Conservation (phyloP, 2,113 vertebrate species). For the Pimephales promelas region DNA sequence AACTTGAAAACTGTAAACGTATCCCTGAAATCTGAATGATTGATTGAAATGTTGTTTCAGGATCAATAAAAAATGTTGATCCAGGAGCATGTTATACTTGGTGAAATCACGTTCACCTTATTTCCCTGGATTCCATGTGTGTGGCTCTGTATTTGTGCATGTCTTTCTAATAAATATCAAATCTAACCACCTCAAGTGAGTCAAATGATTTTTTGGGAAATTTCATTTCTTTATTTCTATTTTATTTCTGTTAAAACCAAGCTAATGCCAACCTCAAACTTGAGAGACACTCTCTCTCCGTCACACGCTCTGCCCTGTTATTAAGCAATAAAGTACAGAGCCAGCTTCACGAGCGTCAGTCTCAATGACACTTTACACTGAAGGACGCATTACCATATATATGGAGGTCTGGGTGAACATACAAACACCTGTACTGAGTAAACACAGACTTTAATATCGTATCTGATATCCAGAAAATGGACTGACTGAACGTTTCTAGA, state of each 20-base stretch:
- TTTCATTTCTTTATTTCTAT: too few relatives aligned
- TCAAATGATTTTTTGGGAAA: not conserved
- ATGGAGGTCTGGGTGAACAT: conserved; percentile 12
- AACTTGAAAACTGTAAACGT: too few relatives aligned
- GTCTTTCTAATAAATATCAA: not conserved
- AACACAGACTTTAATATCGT: conserved; percentile 22
- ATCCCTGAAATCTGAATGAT: too few relatives aligned
- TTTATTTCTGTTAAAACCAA: not conserved
- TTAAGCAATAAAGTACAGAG: conserved; percentile 1
- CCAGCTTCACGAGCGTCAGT: conserved; percentile 13
- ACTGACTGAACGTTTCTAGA: not conserved
- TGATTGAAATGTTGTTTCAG: too few relatives aligned
- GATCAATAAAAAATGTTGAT: too few relatives aligned
- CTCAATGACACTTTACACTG: not conserved
- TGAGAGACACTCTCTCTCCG: not conserved
- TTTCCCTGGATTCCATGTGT: not conserved
- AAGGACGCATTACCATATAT: conserved; percentile 28
- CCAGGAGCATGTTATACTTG: too few relatives aligned
- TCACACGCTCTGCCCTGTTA: not conserved
- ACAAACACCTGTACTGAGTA: conserved; percentile 18
- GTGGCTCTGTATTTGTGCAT: not conserved
- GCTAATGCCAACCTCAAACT: not conserved
- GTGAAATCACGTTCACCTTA: not conserved
- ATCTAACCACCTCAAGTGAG: not conserved
- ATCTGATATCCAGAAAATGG: not conserved